A percentile compares a stretch with the other conserved stretches of the same genome.
Conservation (phyloP, 2,888 invertebrate species). For the Mythimna ferrago region DNA sequence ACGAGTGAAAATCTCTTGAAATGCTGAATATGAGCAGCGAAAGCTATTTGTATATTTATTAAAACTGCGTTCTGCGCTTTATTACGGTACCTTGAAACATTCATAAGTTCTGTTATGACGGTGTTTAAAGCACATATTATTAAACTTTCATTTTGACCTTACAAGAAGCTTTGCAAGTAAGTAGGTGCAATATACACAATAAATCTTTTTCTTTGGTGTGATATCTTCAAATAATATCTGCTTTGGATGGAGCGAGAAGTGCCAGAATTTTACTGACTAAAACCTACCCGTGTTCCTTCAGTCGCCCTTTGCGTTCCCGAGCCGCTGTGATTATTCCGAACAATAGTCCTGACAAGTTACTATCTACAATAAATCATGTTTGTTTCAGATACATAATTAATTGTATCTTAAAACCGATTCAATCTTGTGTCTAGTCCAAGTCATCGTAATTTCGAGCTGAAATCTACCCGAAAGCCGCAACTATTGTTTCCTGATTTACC, state of each 20-base stretch:
- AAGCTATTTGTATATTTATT: constrained; percentile 40
- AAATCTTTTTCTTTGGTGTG: too few relatives aligned
- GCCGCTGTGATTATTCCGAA: too few relatives aligned
- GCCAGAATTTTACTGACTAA: too few relatives aligned
- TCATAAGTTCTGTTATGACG: constrained; percentile 19
- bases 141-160: constrained; percentile 22
- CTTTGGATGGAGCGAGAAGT: too few relatives aligned
- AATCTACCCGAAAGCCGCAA: constrained; percentile 29
- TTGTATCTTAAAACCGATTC: constrained; percentile 8
- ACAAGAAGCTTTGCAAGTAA: constrained; percentile 1
- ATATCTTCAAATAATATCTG: too few relatives aligned
- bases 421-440: constrained; percentile 7
- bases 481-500: constrained; percentile 56
- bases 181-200: background rate
- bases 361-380: background rate
- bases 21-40: constrained; percentile 34
- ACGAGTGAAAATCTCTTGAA: constrained; percentile 28
- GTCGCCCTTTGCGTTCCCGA: too few relatives aligned
- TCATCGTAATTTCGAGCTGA: constrained; percentile 9
- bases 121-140: constrained; percentile 1
- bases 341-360: too few relatives aligned
- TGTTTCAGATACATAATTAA: constrained; percentile 5
- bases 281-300: too few relatives aligned
- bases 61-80: constrained; percentile 28
- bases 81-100: constrained; percentile 17